Percentiles rank a stretch among this genome's conserved stretches.
Conservation (phyloP, 2,797 vertebrate species). For the Catamblyrhynchus diadema region DNA sequence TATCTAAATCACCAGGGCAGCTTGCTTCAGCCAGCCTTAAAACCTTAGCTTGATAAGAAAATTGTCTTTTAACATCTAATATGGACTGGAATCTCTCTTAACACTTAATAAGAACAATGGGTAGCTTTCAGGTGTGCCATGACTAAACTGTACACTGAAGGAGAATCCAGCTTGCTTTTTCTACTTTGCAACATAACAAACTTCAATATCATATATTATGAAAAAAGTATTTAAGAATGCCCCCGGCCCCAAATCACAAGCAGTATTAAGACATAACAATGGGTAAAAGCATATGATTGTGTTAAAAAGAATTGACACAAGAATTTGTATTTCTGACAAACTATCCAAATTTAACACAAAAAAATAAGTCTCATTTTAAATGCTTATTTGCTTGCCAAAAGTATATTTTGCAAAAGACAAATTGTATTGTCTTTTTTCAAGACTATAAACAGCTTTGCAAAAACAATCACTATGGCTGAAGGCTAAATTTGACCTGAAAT, state of each 20-base stretch:
- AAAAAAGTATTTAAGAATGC: background rate
- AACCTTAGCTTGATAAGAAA: background rate
- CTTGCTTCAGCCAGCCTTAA: background rate
- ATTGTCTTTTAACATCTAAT: background rate
- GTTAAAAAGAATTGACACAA: background rate
- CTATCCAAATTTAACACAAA: background rate
- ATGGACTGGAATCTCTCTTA: background rate
- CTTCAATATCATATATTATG: background rate
- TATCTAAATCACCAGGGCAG: background rate
- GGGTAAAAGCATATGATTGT: background rate
- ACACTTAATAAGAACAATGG: background rate
- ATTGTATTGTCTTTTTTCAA: background rate
- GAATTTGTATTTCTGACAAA: background rate
- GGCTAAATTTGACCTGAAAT: background rate
- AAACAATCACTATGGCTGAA: background rate
- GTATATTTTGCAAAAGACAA: background rate
- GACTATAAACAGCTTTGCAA: background rate
- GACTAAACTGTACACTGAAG: background rate
- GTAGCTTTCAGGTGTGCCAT: background rate
- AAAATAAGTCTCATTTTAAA: background rate
- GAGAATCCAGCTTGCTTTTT: background rate
- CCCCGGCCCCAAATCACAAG: background rate
- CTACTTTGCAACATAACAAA: background rate
- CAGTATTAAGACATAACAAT: background rate
- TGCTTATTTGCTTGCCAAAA: background rate